Percentiles rank a stretch among this genome's conserved stretches.
Conservation (phyloP, 1,140 invertebrate genomes). For the Drosophila serrata region DNA sequence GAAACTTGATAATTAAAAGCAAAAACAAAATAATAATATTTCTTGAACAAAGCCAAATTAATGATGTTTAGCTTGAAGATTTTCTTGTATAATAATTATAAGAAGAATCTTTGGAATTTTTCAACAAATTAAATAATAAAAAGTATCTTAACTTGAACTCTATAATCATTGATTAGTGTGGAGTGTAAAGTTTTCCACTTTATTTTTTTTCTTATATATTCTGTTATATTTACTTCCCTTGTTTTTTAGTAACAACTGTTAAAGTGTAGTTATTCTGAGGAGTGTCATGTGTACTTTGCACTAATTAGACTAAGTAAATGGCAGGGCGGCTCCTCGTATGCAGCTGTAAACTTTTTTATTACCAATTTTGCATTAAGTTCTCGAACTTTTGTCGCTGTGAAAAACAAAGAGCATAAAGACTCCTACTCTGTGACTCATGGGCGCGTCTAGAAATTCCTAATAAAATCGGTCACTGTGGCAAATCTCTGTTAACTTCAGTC, state of each 20-base stretch:
- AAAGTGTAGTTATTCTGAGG: background rate
- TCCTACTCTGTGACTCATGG: conserved; percentile 46
- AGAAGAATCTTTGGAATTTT: background rate
- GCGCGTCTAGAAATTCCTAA: conserved; percentile 53
- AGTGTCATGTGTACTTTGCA: conserved; percentile 39
- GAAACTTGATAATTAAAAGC: background rate
- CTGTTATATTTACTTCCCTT: background rate
- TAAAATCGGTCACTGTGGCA: conserved; percentile 30
- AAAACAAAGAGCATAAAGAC: conserved; percentile 21
- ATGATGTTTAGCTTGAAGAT: background rate
- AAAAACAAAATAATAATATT: background rate
- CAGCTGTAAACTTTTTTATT: conserved; percentile 12
- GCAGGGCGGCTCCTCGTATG: conserved; percentile 8
- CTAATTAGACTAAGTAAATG: conserved; percentile 59
- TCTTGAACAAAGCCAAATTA: background rate
- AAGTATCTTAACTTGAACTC: background rate
- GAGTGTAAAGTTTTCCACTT: background rate
- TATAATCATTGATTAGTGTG: no score
- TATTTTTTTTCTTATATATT: background rate
- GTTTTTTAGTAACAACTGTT: no score
- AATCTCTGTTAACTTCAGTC: conserved; percentile 16
- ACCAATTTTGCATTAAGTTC: conserved; percentile 24
- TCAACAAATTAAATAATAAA: background rate
- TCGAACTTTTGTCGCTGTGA: conserved; percentile 5
- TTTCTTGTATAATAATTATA: conserved; percentile 2